These are phyloP conservation scores for Lytechinus variegatus DNA, from an alignment of 35 echinoderm and acorn worm species.

Conservation along the genomic window DNA sequence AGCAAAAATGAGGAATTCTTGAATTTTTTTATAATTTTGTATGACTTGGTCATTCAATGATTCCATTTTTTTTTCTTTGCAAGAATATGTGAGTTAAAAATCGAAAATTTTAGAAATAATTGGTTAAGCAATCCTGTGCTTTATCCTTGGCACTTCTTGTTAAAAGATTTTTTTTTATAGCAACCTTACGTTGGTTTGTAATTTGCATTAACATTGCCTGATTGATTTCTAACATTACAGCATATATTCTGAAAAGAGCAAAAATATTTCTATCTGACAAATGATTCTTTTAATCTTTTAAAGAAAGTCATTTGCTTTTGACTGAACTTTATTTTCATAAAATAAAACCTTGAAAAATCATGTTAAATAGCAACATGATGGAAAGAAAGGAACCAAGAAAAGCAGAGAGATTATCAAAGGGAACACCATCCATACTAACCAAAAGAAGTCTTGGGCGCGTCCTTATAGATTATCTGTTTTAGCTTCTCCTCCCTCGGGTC, in stretches of 20 bases:
- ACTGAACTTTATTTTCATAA: too few species aligned
- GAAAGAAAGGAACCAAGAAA: neutral
- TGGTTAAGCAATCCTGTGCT: neutral
- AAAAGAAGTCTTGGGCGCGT: constrained; percentile 96
- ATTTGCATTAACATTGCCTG: too few species aligned
- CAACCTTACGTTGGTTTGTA: too few species aligned
- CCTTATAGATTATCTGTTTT: constrained; percentile 92
- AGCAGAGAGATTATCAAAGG: neutral
- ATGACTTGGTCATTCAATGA: neutral
- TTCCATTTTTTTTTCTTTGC: neutral
- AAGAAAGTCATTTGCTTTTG: too few species aligned
- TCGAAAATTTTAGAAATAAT: neutral
- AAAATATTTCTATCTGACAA: too few species aligned
- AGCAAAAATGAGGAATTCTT: neutral
- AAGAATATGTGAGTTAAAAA: neutral
- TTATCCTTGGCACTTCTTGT: too few species aligned
- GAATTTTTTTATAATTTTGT: neutral
- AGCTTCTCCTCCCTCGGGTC: constrained; percentile 83
- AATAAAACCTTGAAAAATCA: too few species aligned
- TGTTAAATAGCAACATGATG: neutral
- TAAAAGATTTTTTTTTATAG: too few species aligned
- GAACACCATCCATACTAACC: constrained; percentile 59
- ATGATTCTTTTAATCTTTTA: too few species aligned
- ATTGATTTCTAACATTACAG: neutral
- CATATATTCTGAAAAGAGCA: too few species aligned